Conservation (phyloP, 2,888 invertebrate genomes). For the Drosophila pseudotalamancana region DNA sequence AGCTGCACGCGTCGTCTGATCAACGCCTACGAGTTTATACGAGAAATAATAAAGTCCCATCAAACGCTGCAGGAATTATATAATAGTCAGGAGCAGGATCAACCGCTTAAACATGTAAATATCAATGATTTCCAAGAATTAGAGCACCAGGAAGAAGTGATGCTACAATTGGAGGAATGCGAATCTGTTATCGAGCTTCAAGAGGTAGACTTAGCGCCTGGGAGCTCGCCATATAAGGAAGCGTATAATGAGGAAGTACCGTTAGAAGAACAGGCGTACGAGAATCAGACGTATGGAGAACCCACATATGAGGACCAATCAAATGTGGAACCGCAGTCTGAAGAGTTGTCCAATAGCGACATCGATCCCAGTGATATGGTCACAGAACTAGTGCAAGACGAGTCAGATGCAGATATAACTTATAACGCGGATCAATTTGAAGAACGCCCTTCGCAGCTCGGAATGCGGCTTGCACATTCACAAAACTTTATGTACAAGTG, state of each 20-base stretch:
- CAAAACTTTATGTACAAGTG: constrained; percentile 59
- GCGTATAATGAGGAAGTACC: not conserved
- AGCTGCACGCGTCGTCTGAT: constrained; percentile 76
- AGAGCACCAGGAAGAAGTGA: constrained; percentile 1
- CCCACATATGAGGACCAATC: not conserved
- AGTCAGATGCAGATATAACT: constrained; percentile 14
- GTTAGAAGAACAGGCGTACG: not conserved
- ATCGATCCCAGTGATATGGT: constrained; percentile 2
- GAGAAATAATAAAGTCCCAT: constrained; percentile 74
- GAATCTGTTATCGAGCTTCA: constrained; percentile 33
- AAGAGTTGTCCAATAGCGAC: not conserved
- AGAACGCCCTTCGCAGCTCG: constrained; percentile 51
- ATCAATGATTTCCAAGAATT: constrained; percentile 7
- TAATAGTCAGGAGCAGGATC: constrained; percentile 13
- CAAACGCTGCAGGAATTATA: constrained; percentile 47
- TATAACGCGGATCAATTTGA: not conserved
- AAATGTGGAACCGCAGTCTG: not conserved
- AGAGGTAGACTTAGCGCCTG: constrained; percentile 9
- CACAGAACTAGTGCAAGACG: constrained; percentile 3
- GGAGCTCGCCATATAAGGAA: not conserved
- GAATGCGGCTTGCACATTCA: constrained; percentile 56
- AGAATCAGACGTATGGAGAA: not conserved
- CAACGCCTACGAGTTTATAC: constrained; percentile 77
- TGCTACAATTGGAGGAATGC: constrained; percentile 19
- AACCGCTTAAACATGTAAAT: not conserved